Conservation (phyloP, 2,888 invertebrate species). For the Hyposoter dolosus region DNA sequence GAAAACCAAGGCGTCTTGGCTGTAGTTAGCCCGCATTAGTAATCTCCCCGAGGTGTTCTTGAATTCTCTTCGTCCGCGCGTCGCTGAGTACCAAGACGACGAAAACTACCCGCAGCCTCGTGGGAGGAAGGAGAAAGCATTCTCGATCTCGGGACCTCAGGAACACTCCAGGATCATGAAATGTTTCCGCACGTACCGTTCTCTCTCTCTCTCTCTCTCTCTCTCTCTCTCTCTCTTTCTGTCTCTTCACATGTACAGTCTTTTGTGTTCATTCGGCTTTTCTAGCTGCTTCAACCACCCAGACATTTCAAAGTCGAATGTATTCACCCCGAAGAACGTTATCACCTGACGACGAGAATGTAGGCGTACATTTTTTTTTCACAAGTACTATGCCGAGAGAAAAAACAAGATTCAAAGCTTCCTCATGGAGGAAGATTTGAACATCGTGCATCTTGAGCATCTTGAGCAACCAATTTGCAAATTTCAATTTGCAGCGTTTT, state of each 20-base stretch:
- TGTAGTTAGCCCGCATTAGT: slow-evolving; percentile 81
- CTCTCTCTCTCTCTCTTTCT: slow-evolving; percentile 12
- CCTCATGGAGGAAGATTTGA: too few species aligned
- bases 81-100: slow-evolving; percentile 20
- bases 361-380: not conserved
- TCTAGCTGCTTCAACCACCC: slow-evolving; percentile 44
- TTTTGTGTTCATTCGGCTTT: slow-evolving; percentile 33
- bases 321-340: slow-evolving; percentile 59
- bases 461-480: too few species aligned
- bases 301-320: slow-evolving; percentile 65
- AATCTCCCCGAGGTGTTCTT: slow-evolving; percentile 80
- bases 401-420: too few species aligned
- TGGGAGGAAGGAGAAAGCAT: slow-evolving; percentile 52
- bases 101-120: slow-evolving; percentile 55
- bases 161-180: slow-evolving; percentile 52
- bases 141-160: slow-evolving; percentile 66
- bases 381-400: not conserved
- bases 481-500: too few species aligned
- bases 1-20: slow-evolving; percentile 70
- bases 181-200: slow-evolving; percentile 48
- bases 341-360: slow-evolving; percentile 43
- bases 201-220: slow-evolving; percentile 22
- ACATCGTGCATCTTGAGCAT: too few species aligned
- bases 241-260: slow-evolving; percentile 11
- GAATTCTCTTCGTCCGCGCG: slow-evolving; percentile 72